phyloP scores from a whole-genome alignment of 2,113 vertebrate species.

The Bos javanicus region DNA sequence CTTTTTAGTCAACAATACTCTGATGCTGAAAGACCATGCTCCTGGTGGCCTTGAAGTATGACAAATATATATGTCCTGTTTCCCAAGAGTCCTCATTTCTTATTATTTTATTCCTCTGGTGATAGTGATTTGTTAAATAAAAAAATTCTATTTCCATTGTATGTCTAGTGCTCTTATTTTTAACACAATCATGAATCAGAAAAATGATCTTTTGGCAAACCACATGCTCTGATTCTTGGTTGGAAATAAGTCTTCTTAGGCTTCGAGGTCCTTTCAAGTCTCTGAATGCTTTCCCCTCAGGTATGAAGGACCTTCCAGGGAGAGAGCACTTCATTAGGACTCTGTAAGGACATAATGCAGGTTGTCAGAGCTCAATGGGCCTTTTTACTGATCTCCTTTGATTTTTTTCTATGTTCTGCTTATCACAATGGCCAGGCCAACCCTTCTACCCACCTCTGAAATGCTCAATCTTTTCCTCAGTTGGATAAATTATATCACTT shows the following conservation, averaged over 20 bases:
- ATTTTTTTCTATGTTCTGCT: neutral
- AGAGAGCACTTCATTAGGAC: neutral
- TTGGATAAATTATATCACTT: neutral
- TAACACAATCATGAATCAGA: neutral
- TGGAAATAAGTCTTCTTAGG: neutral
- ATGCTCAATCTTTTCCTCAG: neutral
- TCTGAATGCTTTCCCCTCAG: neutral
- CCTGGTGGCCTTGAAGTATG: neutral
- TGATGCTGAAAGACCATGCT: neutral
- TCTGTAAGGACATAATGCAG: neutral
- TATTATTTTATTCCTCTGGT: neutral
- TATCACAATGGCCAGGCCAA: neutral
- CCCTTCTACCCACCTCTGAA: neutral
- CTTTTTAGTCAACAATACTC: neutral
- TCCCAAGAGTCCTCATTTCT: neutral
- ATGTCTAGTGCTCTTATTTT: neutral
- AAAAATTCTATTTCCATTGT: neutral
- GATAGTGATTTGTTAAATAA: neutral
- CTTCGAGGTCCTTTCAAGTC: neutral
- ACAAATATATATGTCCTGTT: neutral
- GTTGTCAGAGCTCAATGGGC: neutral
- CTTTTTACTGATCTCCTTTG: neutral
- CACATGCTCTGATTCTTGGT: neutral
- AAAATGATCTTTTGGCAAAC: neutral
- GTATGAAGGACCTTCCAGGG: neutral